Evolutionary conservation across 1,140 invertebrate genomes (phyloP).

Genomic region (Arion vulgaris): DNA sequence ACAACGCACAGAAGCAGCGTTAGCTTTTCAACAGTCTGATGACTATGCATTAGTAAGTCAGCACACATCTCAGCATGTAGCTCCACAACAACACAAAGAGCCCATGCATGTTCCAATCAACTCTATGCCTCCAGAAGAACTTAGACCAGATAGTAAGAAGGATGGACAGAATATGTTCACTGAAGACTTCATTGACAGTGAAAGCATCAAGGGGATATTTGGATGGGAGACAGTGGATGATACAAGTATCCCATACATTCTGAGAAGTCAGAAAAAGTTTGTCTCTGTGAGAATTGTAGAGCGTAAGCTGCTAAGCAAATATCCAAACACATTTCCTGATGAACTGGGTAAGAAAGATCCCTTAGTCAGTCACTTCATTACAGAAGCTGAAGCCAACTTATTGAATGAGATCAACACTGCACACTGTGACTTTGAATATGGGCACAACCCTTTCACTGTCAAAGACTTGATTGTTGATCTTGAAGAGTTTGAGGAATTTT

Average conservation of each 20-base stretch:
- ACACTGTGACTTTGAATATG: conserved; percentile 93
- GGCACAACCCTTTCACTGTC: conserved; percentile 87
- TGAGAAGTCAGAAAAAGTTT: conserved; percentile 86
- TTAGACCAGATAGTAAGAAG: background rate
- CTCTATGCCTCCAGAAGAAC: background rate
- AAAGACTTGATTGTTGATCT: conserved; percentile 92
- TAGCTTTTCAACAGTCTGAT: background rate
- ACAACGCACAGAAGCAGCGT: background rate
- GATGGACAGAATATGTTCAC: conserved; percentile 23
- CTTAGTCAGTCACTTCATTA: conserved; percentile 92
- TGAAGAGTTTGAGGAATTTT: conserved; percentile 90
- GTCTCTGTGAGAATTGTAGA: conserved; percentile 95
- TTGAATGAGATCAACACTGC: conserved; percentile 94
- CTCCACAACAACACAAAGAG: background rate
- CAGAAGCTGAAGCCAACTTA: conserved; percentile 88
- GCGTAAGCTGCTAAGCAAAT: conserved; percentile 75
- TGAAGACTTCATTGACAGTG: conserved; percentile 55
- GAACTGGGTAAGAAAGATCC: conserved; percentile 66
- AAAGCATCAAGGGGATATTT: conserved; percentile 82
- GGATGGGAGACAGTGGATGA: conserved; percentile 90
- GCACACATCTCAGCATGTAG: background rate
- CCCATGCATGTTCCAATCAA: conserved; percentile 22
- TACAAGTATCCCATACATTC: conserved; percentile 89
- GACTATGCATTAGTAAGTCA: background rate
- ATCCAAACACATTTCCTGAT: conserved; percentile 72